A percentile compares a stretch with the other conserved stretches of the same genome.
phyloP scores from a whole-genome alignment of 1,140 invertebrate genomes.

The Neotoxoptera formosana region DNA sequence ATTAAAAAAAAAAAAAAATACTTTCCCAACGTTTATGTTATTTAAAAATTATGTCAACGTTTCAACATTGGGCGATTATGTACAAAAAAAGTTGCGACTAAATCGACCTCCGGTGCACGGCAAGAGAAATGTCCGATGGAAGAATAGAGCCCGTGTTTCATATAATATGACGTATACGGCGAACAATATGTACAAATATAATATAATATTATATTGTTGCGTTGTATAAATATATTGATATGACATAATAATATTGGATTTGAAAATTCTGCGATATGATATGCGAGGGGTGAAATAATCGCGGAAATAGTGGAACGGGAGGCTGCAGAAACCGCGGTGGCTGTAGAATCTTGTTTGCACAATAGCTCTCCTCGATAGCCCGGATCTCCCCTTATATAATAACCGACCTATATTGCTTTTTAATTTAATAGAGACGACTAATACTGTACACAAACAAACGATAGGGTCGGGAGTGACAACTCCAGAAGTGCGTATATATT shows the following conservation, averaged over 20 bases:
- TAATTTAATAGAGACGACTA: neutral
- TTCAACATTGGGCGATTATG: too few relatives aligned
- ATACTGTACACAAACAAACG: conserved; percentile 1
- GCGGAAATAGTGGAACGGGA: neutral
- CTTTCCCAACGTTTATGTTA: too few relatives aligned
- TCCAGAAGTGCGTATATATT: neutral
- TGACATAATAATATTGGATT: neutral
- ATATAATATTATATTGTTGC: neutral
- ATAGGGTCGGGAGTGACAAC: neutral
- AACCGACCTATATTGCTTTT: neutral
- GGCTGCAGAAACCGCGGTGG: neutral
- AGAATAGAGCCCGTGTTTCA: neutral
- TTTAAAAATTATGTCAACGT: too few relatives aligned
- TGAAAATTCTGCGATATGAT: neutral
- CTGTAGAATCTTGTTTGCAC: neutral
- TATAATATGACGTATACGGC: neutral
- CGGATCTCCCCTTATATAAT: neutral
- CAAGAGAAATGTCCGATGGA: neutral
- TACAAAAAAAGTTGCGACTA: neutral
- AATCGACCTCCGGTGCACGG: neutral
- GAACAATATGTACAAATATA: neutral
- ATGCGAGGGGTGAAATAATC: neutral
- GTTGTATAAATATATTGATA: neutral
- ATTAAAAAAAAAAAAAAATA: too few relatives aligned
- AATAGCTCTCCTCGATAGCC: neutral